Base-by-base conservation (phyloP, 2,888 invertebrate genomes). In the Endomychus coccineus region DNA sequence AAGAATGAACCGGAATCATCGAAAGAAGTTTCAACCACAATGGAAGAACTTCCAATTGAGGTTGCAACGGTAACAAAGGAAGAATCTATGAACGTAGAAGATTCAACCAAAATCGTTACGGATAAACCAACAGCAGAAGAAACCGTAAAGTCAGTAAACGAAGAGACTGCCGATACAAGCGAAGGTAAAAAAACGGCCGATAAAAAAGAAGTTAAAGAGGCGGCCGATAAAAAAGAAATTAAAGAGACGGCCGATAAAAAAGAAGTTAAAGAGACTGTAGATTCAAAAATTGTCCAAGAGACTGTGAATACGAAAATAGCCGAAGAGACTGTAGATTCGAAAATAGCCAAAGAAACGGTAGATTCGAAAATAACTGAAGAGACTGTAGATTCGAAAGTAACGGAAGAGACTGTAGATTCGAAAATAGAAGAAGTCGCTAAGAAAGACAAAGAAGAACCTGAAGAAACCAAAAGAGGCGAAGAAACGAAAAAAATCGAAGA, bases 1-100 rank as follows among this genome's bases (percentile, higher is more conserved):
- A 50, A 23, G 51, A 15, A 3, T 41, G 50, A 28, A 33, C 46
- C 4, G 42, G 54, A 21, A 57, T 56, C n/a, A 55, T 66, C 30
- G 51, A 51, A 2, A 54, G 62, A 6, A 2, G 46, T 61, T 51
- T 47, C n/a, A 61, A 60, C 46, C 56, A 51, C 3, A 58, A 61
- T 40, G 68, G 36, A 39, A 19, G 21, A 19, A 19, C 6, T 19
- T 7, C 6, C 21, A 19, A 19, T 6, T 9, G 9, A 6, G 6
- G 21, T 7, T 7, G 21, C 6, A 19, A 19, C 21, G 9, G 9
- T 7, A 33, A 4, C 12, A 16, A 11, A 13, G 2, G 25, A 31
- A 27, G 15, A 25, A 16, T 5, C 4, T 4, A 16, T 1, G 9
- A 24, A 10, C 12, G 17, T 10, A 16, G 16, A 16, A 16, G 29